Evolutionary conservation across 2,888 invertebrate genomes (phyloP).

Genomic region (Drosophila anomalipes): DNA sequence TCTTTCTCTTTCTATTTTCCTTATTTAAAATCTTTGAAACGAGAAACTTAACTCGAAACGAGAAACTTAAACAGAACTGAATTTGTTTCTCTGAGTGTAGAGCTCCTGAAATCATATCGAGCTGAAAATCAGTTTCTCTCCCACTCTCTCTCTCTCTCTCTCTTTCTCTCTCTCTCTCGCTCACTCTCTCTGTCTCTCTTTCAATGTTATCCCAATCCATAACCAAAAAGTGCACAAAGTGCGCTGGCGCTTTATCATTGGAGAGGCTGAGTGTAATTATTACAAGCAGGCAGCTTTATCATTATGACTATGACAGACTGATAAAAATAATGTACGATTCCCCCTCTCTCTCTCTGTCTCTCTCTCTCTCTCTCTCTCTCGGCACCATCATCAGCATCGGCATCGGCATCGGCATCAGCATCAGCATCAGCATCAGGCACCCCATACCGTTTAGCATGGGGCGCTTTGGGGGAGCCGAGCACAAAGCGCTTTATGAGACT

Average conservation of each 20-base stretch:
- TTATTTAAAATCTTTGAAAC: neutral
- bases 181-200: neutral
- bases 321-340: conserved; percentile 69
- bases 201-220: neutral
- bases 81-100: neutral
- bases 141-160: no score
- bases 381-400: neutral
- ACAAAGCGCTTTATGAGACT: conserved; percentile 39
- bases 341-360: neutral
- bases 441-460: conserved; percentile 8
- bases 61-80: neutral
- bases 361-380: neutral
- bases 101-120: no score
- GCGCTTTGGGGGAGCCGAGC: conserved; percentile 51
- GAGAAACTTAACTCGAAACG: neutral
- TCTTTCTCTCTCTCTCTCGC: neutral
- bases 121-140: neutral
- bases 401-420: neutral
- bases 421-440: neutral
- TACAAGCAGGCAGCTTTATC: conserved; percentile 57
- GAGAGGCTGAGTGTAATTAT: conserved; percentile 54
- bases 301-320: conserved; percentile 64
- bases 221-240: conserved; percentile 19
- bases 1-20: neutral
- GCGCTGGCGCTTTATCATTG: conserved; percentile 44